These are phyloP conservation scores for Lutjanus erythropterus DNA, from an alignment of 2,113 vertebrate genomes.

Conservation along the genomic window DNA sequence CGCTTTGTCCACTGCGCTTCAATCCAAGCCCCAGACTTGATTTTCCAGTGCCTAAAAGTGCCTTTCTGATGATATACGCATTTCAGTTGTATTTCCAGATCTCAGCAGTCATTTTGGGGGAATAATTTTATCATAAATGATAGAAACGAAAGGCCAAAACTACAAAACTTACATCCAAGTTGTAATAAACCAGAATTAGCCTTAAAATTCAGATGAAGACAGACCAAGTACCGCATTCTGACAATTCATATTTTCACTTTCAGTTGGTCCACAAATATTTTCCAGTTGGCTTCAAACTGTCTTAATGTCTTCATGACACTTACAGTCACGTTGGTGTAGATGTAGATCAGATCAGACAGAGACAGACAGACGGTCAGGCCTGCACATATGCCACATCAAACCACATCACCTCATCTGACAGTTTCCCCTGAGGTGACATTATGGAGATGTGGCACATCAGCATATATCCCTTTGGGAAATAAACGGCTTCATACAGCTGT, in stretches of 20 bases:
- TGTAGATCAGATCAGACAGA: conserved; percentile 23
- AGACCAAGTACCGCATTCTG: background rate
- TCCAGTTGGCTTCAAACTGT: background rate
- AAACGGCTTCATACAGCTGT: conserved; percentile 45
- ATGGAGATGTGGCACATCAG: conserved; percentile 9
- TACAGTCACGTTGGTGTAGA: background rate
- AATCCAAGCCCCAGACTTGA: too few species aligned
- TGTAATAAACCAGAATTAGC: background rate
- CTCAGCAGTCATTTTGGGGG: background rate
- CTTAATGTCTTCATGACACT: background rate
- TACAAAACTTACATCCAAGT: background rate
- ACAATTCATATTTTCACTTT: background rate
- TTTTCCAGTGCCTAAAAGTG: too few species aligned
- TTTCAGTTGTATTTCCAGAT: background rate
- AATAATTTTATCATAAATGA: background rate
- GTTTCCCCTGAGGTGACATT: conserved; percentile 23
- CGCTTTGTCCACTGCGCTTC: too few species aligned
- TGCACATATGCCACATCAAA: conserved; percentile 51
- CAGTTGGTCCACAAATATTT: background rate
- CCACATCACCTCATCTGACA: conserved; percentile 16
- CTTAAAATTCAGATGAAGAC: background rate
- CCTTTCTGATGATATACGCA: too few species aligned
- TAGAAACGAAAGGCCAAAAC: background rate
- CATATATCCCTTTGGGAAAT: conserved; percentile 33
- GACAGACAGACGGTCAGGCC: conserved; percentile 21